phyloP scores from a whole-genome alignment of 2,797 vertebrate genomes.

The Apogon talboti region DNA sequence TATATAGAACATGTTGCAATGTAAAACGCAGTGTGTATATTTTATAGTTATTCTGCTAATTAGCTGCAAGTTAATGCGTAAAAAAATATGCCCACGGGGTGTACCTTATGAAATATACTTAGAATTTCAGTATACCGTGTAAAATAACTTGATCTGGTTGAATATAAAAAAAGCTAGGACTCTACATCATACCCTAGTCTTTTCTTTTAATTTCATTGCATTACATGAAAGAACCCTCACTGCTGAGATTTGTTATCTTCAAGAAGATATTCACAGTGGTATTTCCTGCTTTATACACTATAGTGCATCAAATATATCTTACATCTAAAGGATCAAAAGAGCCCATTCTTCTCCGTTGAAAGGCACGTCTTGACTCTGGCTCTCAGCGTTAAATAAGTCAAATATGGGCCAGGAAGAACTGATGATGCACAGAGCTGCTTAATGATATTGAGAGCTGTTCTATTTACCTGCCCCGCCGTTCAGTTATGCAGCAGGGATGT shows the following conservation, averaged over 20 bases:
- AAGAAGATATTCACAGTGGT: conserved; percentile 25
- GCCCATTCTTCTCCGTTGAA: conserved; percentile 47
- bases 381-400: conserved; percentile 55
- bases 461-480: conserved; percentile 63
- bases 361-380: conserved; percentile 32
- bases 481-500: conserved; percentile 44
- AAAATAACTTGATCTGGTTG: conserved; percentile 7
- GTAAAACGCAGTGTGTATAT: neutral
- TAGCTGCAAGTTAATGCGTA: too few species aligned
- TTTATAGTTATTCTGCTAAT: too few species aligned
- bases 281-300: conserved; percentile 34
- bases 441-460: conserved; percentile 62
- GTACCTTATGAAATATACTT: neutral
- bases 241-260: conserved; percentile 13
- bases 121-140: neutral
- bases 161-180: neutral
- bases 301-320: conserved; percentile 51
- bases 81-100: too few species aligned
- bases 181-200: neutral
- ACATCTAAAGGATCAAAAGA: conserved; percentile 41
- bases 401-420: conserved; percentile 44
- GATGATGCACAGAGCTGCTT: conserved; percentile 48
- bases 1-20: neutral
- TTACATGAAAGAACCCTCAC: conserved; percentile 23
- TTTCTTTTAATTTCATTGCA: conserved; percentile 26